Base-by-base conservation (phyloP, 1,140 invertebrate genomes). In the Battus philenor region DNA sequence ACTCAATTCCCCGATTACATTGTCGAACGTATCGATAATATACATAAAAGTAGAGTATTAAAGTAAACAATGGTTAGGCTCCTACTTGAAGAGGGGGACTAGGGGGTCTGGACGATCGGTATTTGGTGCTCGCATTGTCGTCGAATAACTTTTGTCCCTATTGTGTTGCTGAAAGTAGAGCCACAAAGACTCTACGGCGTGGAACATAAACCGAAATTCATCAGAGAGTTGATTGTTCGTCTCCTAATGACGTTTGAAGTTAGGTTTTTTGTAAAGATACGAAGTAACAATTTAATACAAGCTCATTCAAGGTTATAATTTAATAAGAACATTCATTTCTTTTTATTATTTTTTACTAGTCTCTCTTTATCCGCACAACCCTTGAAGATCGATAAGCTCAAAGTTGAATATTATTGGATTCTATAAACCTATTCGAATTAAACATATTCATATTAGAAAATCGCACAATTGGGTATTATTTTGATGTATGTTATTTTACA, bases 91-190 rank as follows among this genome's bases (percentile, higher is more conserved):
- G 36, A 51, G 59, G 51, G 58, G 63, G 63, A 50, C 44, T 45
- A 54, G 53, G 67, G 66, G 72, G 70, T 54, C 31, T 57, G 68
- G 69, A 50, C 74, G 80, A 80, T 81, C 79, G 86, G 81, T 86
- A 87, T 87, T 87, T 86, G 85, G 83, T 81, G 80, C 73, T 82
- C 78, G 82, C 80, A 86, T 86, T 87, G 86, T 87, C 78, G 86
- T 79, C 76, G 82, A 80, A 84, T 81, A 86, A 87, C 83, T 87
- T 87, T 87, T 87, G 86, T 87, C 79, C 83, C 82, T 82, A 87
- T 86, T 86, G 85, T 81, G 74, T 80, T 59, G 70, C 68, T 75
- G 74, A 81, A 81, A 81, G 70, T 65, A 68, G 58, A 78, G 64
- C 75, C 81, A 83, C 85, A 87, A 86, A 86, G 83, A 86, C 80